These are phyloP conservation scores for Eumeta japonica DNA, from an alignment of 1,140 invertebrate species.

Conservation along the genomic window DNA sequence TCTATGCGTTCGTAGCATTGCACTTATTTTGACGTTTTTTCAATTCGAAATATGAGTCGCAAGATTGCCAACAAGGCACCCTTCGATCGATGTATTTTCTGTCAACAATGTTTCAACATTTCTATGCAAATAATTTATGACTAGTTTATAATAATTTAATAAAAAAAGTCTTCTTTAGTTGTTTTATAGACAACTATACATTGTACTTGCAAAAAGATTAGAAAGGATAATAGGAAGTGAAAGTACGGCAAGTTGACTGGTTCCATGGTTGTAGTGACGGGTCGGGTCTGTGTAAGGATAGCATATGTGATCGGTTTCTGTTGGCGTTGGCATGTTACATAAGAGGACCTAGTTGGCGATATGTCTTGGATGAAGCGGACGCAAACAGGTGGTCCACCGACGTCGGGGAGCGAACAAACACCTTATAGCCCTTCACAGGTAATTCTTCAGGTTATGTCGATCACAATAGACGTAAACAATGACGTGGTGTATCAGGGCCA, in stretches of 20 bases:
- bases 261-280: conserved; percentile 48
- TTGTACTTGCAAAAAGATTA: too few relatives aligned
- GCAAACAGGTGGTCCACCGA: conserved; percentile 28
- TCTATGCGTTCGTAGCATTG: too few relatives aligned
- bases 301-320: too few relatives aligned
- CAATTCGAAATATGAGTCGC: too few relatives aligned
- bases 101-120: conserved; percentile 42
- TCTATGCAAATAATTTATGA: too few relatives aligned
- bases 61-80: conserved; percentile 56
- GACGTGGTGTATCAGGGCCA: too few relatives aligned
- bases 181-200: too few relatives aligned
- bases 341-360: conserved; percentile 31
- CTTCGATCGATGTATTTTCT: conserved; percentile 55
- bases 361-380: conserved; percentile 56
- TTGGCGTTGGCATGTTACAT: conserved; percentile 44
- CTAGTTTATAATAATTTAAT: too few relatives aligned
- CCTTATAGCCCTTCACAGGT: conserved; percentile 27
- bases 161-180: too few relatives aligned
- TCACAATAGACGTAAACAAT: conserved; percentile 46
- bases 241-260: conserved; percentile 26
- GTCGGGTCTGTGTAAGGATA: conserved; percentile 33
- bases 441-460: conserved; percentile 20
- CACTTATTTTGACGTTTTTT: too few relatives aligned
- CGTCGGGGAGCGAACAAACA: conserved; percentile 21
- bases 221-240: too few relatives aligned